Evolutionary conservation across 2,113 vertebrate genomes (phyloP), one percentile per base, ranked within the genome.

Genomic region (Phylloscopus trochiloides): DNA sequence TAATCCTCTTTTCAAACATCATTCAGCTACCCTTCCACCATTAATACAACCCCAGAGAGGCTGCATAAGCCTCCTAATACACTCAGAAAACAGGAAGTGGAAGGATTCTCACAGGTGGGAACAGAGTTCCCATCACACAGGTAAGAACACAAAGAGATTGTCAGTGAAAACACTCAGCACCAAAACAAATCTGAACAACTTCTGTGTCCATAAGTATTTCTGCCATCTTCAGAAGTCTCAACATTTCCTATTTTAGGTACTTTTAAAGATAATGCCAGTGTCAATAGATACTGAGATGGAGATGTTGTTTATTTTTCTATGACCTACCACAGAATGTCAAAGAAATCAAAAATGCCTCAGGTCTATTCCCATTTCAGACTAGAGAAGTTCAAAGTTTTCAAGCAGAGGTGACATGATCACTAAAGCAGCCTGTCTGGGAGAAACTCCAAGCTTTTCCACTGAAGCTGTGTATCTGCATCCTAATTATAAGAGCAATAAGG

Each of bases 361-460:
- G 16, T 74, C 9, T 59, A 3, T 32, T 88, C 10, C 12, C 4
- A 17, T n/a, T 71, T 47, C 34, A 47, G 29, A 71, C 7, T 58
- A 58, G 12, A 78, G 47, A 80, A 77, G 38, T 47, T 66, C 32
- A 48, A 91, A 80, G 21, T 81, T 80, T 45, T 70, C 10, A 77
- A 80, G 36, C 4, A 47, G 26, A 43, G 8, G 8, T 57, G 31
- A 21, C 20, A 45, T 1, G 0, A 1, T 17, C 55, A 47, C 6
- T 12, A 58, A 32, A 71, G 24, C 12, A 70, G 19, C 20, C 4
- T 62, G 14, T 9, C 14, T 89, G 26, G 8, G 55, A 77, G 45
- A 84, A 59, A 52, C 3, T 63, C 16, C 3, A 12, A 28, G 4
- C 11, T 93, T 86, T 86, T 73, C 59, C 19, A n/a, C 17, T 48